These are phyloP conservation scores for Moxostoma hubbsi DNA, from an alignment of 2,797 vertebrate genomes.

Conservation along the genomic window DNA sequence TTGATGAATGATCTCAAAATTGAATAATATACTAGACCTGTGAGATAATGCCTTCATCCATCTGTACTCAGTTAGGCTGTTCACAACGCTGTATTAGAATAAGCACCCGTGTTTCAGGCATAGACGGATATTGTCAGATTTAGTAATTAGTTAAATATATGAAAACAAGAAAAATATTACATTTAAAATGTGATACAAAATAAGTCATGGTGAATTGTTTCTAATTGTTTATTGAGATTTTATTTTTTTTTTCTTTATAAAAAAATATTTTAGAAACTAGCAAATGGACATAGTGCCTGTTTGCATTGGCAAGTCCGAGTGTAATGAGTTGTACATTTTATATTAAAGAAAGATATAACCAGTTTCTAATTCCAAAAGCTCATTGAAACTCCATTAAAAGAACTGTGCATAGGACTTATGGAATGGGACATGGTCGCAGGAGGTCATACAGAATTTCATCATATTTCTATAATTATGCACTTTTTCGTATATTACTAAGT, in stretches of 20 bases:
- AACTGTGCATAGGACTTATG: neutral
- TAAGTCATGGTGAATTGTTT: too few species aligned
- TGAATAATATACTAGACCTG: conserved; percentile 3
- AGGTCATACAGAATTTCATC: too few species aligned
- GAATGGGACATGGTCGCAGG: too few species aligned
- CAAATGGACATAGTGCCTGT: neutral
- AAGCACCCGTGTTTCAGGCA: neutral
- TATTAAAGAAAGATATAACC: neutral
- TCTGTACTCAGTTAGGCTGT: conserved; percentile 7
- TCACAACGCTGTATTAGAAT: neutral
- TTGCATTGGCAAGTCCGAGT: neutral
- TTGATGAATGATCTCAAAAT: conserved; percentile 23
- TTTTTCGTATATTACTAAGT: too few species aligned
- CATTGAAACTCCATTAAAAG: neutral
- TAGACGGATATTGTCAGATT: neutral
- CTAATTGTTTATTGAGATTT: neutral
- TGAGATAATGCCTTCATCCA: conserved; percentile 8
- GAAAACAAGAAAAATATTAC: neutral
- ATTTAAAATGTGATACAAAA: neutral
- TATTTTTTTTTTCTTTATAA: too few species aligned
- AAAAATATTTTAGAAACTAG: neutral
- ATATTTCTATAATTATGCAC: too few species aligned
- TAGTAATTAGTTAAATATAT: neutral
- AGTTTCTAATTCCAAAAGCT: neutral
- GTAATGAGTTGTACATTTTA: neutral